phyloP scores from a whole-genome alignment of 2,113 vertebrate species.

The Phocoena sinus region DNA sequence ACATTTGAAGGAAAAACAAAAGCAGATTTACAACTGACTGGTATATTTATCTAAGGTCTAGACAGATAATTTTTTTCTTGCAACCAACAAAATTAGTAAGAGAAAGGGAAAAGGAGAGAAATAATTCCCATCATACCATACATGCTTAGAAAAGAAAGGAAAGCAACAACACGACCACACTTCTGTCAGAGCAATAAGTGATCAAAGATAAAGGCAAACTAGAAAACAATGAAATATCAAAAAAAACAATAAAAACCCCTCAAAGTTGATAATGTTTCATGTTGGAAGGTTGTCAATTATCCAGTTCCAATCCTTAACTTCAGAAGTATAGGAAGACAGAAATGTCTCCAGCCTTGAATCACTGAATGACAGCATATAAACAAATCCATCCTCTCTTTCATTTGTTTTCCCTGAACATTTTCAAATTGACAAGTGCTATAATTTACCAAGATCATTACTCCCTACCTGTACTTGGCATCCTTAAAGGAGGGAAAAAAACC shows the following conservation, averaged over 20 bases:
- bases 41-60: background rate
- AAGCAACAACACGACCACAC: constrained; percentile 37
- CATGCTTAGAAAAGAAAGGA: constrained; percentile 20
- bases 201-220: constrained; percentile 64
- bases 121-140: background rate
- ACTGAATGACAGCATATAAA: constrained; percentile 49
- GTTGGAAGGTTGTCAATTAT: constrained; percentile 57
- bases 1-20: constrained; percentile 4
- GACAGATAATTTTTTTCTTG: background rate
- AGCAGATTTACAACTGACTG: background rate
- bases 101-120: background rate
- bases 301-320: constrained; percentile 63
- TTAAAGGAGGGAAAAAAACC: background rate
- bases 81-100: background rate
- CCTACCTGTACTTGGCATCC: constrained; percentile 61
- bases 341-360: constrained; percentile 25
- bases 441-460: constrained; percentile 63
- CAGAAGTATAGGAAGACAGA: constrained; percentile 56
- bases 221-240: constrained; percentile 33
- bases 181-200: constrained; percentile 48
- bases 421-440: constrained; percentile 65
- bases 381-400: background rate
- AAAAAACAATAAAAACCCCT: constrained; percentile 13
- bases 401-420: constrained; percentile 72
- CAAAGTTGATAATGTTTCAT: constrained; percentile 50